A percentile compares a stretch with the other conserved stretches of the same genome.
phyloP scores from a whole-genome alignment of 2,888 invertebrate genomes.

The Tupiocoris notatus region DNA sequence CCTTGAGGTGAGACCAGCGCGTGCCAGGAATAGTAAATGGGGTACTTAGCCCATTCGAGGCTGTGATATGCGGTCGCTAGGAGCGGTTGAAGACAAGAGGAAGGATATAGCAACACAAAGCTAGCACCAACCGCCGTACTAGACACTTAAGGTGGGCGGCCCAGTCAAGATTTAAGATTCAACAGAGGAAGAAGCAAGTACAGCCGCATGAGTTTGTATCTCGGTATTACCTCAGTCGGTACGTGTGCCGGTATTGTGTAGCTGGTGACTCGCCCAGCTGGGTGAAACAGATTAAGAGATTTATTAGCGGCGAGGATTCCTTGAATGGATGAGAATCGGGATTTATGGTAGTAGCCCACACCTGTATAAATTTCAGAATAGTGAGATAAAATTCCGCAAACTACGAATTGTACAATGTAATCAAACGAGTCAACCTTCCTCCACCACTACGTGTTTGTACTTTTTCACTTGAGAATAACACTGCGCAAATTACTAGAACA shows the following conservation, averaged over 20 bases:
- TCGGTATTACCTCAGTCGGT: too few relatives aligned
- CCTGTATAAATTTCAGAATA: too few relatives aligned
- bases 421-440: too few relatives aligned
- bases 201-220: background rate
- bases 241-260: background rate
- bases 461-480: too few relatives aligned
- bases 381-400: too few relatives aligned
- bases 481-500: too few relatives aligned
- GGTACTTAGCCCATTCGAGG: background rate
- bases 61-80: background rate
- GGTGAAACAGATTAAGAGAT: background rate
- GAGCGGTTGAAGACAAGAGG: background rate
- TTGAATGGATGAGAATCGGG: background rate
- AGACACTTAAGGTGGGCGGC: background rate
- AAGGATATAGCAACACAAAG: background rate
- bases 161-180: background rate
- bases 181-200: background rate
- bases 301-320: background rate
- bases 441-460: too few relatives aligned
- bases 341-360: too few relatives aligned
- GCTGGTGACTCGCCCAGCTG: background rate
- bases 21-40: constrained; percentile 14
- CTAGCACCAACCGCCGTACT: background rate
- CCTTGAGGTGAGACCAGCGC: constrained; percentile 8
- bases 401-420: too few relatives aligned